Base-by-base conservation (phyloP, 1,140 invertebrate genomes). In the Laupala kohalensis region DNA sequence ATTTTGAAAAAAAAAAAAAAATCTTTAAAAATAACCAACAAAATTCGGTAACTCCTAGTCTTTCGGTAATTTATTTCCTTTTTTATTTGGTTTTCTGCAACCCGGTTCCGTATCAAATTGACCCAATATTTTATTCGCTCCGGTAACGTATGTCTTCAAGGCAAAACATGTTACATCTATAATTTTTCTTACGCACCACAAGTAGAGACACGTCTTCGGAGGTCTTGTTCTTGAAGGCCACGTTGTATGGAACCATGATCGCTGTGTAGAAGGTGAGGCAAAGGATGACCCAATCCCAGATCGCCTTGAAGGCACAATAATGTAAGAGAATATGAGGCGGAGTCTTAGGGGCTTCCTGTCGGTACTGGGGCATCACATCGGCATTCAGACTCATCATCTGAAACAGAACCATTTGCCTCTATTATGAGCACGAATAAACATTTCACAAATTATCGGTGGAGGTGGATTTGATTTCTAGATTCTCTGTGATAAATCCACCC, bases 211-310 rank as follows among this genome's bases (percentile, higher is more conserved):
- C 95, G 82, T 98, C 96, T 83, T 99, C 98, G 82, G 96, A 96
- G 72, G 95, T 98, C 85, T 99, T 99, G 84, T 98, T 98, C 84
- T 98, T 98, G 87, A 99, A 99, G 79, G 98, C 96, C 77, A 99
- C 97, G 84, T 99, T 99, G 86, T 98, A 99, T 72, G 98, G 98
- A 76, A 99, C 98, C 94, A 99, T 99, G 81, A 99, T 97, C 80
- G 98, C 97, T 72, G 98, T 99, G 87, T 99, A 99, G 87, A 99
- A 99, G 75, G 98, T 99, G 78, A 99, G 88, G 85, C 95, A 96
- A 72, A 99, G 88, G 81, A 99, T 99, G 79, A 99, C 94, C 97
- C 97, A 99, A 85, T 99, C 97, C 97, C 97, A 99, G 78, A 96
- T 95, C 74, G 96, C 95, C 85, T 96, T 96, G 86, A 97, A 97